Percentiles rank a stretch among this genome's conserved stretches.
phyloP scores from a whole-genome alignment of 2,113 vertebrate genomes.

The Paralichthys olivaceus region DNA sequence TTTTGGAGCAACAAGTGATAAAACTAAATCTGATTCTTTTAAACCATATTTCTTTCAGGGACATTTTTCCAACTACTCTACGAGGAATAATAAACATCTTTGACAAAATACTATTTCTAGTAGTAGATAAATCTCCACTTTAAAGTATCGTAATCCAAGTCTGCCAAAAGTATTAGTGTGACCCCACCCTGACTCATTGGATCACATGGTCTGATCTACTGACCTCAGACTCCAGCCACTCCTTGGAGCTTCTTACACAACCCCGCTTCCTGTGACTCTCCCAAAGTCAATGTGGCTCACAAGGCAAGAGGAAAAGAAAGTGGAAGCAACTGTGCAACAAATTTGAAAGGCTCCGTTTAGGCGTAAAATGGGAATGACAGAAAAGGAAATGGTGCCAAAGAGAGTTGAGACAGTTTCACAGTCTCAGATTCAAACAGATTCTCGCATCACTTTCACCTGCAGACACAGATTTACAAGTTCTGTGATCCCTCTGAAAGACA shows the following conservation, averaged over 20 bases:
- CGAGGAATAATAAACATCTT: constrained; percentile 21
- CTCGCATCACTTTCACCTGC: constrained; percentile 20
- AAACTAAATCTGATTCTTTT: constrained; percentile 12
- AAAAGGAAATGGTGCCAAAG: not conserved
- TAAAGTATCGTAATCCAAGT: constrained; percentile 43
- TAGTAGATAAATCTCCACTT: constrained; percentile 41
- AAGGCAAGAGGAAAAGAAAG: constrained; percentile 15
- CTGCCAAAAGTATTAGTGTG: constrained; percentile 61
- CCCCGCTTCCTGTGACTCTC: constrained; percentile 35
- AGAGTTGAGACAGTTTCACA: constrained; percentile 9
- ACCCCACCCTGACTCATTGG: constrained; percentile 66
- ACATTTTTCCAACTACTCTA: constrained; percentile 2
- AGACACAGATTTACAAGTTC: constrained; percentile 44
- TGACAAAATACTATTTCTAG: constrained; percentile 29
- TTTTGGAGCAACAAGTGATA: not conserved
- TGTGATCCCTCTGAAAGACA: constrained; percentile 45
- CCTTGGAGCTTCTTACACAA: constrained; percentile 67
- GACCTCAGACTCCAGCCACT: constrained; percentile 68
- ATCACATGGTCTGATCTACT: constrained; percentile 67
- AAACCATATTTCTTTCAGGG: constrained; percentile 19
- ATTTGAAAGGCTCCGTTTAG: not conserved
- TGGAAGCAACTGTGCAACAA: not conserved
- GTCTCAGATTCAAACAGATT: constrained; percentile 29
- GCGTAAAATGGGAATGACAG: constrained; percentile 17
- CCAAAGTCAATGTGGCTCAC: constrained; percentile 13